Evolutionary conservation across 2,888 invertebrate genomes (phyloP).

Genomic region (Penaeus monodon): DNA sequence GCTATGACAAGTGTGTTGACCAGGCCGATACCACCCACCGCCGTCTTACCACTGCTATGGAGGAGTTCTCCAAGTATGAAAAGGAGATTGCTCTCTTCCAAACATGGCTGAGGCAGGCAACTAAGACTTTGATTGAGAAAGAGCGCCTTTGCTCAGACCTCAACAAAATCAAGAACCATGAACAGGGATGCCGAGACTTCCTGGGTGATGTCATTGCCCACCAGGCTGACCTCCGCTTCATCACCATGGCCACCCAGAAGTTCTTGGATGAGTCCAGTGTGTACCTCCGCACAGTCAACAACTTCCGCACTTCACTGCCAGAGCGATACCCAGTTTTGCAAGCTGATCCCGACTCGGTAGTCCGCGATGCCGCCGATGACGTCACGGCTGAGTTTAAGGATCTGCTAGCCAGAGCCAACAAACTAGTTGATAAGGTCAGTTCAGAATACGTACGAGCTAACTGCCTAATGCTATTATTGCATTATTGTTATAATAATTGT

Average conservation of each 20-base stretch:
- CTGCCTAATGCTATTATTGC: background rate
- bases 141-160: slow-evolving; percentile 85
- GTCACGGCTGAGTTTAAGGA: slow-evolving; percentile 80
- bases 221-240: slow-evolving; percentile 94
- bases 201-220: slow-evolving; percentile 94
- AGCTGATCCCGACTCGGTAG: slow-evolving; percentile 80
- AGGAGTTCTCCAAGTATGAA: slow-evolving; percentile 89
- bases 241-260: slow-evolving; percentile 95
- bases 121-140: slow-evolving; percentile 85
- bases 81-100: slow-evolving; percentile 68
- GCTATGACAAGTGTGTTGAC: slow-evolving; percentile 72
- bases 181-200: slow-evolving; percentile 86
- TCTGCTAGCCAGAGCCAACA: slow-evolving; percentile 84
- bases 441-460: background rate
- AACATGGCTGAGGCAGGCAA: slow-evolving; percentile 85
- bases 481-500: background rate
- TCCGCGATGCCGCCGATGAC: slow-evolving; percentile 83
- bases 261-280: slow-evolving; percentile 96
- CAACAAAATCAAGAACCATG: slow-evolving; percentile 74
- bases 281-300: slow-evolving; percentile 85
- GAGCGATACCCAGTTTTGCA: slow-evolving; percentile 83
- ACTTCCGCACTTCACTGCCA: slow-evolving; percentile 87
- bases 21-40: slow-evolving; percentile 84
- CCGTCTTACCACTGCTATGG: slow-evolving; percentile 82
- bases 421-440: slow-evolving; percentile 79